These are phyloP conservation scores for Vanessa atalanta DNA, from an alignment of 1,140 invertebrate species.

Conservation along the genomic window DNA sequence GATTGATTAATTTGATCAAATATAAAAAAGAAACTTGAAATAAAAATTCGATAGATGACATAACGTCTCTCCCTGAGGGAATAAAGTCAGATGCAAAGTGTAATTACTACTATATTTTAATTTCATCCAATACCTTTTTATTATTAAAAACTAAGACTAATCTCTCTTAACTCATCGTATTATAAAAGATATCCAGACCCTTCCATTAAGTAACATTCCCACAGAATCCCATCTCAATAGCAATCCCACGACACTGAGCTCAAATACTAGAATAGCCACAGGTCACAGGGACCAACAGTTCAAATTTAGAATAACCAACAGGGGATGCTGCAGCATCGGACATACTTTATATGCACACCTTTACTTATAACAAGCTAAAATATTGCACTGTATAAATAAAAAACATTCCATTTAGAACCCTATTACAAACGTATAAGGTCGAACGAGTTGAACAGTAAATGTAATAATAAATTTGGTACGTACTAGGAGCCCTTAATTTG, in stretches of 20 bases:
- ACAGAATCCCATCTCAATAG: conserved; percentile 60
- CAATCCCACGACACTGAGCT: conserved; percentile 69
- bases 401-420: conserved; percentile 37
- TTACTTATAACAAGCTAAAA: conserved; percentile 53
- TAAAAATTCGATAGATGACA: background rate
- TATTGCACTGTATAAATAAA: conserved; percentile 21
- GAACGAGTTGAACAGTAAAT: conserved; percentile 1
- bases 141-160: background rate
- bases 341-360: conserved; percentile 77
- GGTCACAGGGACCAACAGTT: conserved; percentile 73
- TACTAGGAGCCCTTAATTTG: conserved; percentile 71
- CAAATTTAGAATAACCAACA: conserved; percentile 60
- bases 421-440: conserved; percentile 33
- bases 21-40: background rate
- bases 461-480: conserved; percentile 34
- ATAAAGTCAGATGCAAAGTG: too few relatives aligned
- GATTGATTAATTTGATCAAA: background rate
- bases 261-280: conserved; percentile 62
- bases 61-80: too few relatives aligned
- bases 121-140: background rate
- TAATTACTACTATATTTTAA: too few relatives aligned
- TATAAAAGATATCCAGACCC: conserved; percentile 23
- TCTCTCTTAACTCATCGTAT: background rate
- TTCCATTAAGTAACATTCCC: conserved; percentile 49
- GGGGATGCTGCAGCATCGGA: conserved; percentile 70